phyloP scores from a whole-genome alignment of 2,113 vertebrate species.

The Etheostoma cragini region DNA sequence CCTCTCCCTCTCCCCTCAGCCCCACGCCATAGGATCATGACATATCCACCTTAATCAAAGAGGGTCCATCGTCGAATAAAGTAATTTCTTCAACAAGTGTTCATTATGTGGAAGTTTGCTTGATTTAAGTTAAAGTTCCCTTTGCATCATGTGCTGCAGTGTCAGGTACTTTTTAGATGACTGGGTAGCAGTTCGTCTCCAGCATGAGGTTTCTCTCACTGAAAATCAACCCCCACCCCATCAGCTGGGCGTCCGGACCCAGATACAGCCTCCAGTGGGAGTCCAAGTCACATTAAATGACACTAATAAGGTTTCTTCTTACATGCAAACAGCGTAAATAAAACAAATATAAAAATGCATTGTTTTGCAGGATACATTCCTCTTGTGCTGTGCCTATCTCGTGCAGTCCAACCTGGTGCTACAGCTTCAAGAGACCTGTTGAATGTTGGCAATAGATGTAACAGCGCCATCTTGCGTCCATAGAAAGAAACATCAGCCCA shows the following conservation, averaged over 20 bases:
- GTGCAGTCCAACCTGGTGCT: not conserved
- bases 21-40: not conserved
- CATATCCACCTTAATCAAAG: not conserved
- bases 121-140: too few species aligned
- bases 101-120: not conserved
- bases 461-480: conserved; percentile 50
- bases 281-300: not conserved
- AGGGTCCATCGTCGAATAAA: not conserved
- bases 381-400: not conserved
- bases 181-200: not conserved
- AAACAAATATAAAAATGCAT: not conserved
- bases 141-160: not conserved
- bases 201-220: not conserved
- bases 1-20: conserved; percentile 26
- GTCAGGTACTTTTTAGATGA: not conserved
- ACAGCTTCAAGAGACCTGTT: conserved; percentile 50
- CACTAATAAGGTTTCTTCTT: not conserved
- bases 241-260: not conserved
- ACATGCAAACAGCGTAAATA: not conserved
- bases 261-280: not conserved
- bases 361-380: not conserved
- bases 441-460: conserved; percentile 11
- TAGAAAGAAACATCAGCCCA: not conserved
- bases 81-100: not conserved
- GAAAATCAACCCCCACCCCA: not conserved